Evolutionary conservation across 1,140 invertebrate genomes (phyloP).

Genomic region (Sarcophaga peregrina): DNA sequence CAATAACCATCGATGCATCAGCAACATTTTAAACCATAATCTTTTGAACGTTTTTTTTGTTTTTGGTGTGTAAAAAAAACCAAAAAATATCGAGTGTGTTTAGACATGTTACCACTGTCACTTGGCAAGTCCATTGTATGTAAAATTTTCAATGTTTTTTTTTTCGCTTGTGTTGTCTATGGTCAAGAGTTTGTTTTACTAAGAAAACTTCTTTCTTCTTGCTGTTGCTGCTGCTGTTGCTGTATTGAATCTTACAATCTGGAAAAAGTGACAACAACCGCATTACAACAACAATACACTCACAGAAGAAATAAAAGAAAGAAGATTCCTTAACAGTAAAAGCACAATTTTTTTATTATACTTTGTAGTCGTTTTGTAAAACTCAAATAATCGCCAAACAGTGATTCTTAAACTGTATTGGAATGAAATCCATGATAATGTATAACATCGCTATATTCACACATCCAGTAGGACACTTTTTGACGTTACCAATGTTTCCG

Average conservation of each 20-base stretch:
- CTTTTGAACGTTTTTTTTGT: background rate
- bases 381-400: background rate
- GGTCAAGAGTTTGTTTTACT: conserved; percentile 16
- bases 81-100: conserved; percentile 24
- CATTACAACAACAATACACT: background rate
- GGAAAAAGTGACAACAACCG: conserved; percentile 31
- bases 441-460: too few relatives aligned
- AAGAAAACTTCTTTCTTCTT: conserved; percentile 15
- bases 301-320: background rate
- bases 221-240: conserved; percentile 10
- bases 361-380: conserved; percentile 27
- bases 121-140: conserved; percentile 31
- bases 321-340: conserved; percentile 32
- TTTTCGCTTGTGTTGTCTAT: conserved; percentile 22
- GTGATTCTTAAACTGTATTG: background rate
- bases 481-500: too few relatives aligned
- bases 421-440: background rate
- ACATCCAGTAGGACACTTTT: too few relatives aligned
- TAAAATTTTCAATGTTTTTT: conserved; percentile 21
- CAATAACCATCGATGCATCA: background rate
- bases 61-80: background rate
- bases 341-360: conserved; percentile 28
- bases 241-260: background rate
- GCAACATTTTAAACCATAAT: background rate
- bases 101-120: conserved; percentile 40